Evolutionary conservation across 1,140 invertebrate species (phyloP).

Genomic region (Drosophila tropicalis): DNA sequence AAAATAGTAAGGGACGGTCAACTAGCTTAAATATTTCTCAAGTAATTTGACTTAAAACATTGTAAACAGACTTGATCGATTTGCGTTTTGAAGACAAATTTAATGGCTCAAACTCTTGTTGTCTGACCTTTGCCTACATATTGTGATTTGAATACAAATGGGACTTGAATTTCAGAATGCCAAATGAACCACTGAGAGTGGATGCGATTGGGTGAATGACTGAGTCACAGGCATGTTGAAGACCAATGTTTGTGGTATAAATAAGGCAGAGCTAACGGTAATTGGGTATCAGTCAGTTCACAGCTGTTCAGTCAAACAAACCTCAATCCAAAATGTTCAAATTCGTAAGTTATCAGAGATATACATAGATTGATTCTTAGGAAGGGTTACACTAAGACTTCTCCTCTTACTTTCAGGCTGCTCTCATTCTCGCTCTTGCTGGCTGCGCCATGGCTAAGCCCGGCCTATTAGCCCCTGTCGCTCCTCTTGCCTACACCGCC

Average conservation of each 20-base stretch:
- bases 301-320: constrained; percentile 35
- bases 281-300: constrained; percentile 36
- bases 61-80: constrained; percentile 3
- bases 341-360: constrained; percentile 44
- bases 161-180: background rate
- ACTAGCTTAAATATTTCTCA: background rate
- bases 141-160: constrained; percentile 5
- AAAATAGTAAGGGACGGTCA: no score
- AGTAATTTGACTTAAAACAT: background rate
- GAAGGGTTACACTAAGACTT: background rate
- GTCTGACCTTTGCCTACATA: constrained; percentile 1
- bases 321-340: constrained; percentile 61
- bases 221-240: background rate
- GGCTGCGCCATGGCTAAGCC: constrained; percentile 74
- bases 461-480: constrained; percentile 44
- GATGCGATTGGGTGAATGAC: background rate
- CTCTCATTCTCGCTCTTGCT: constrained; percentile 76
- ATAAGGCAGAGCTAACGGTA: constrained; percentile 15
- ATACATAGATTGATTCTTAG: background rate
- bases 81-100: background rate
- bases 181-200: background rate
- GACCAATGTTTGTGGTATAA: constrained; percentile 12
- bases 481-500: constrained; percentile 46
- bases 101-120: background rate
- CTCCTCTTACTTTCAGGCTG: constrained; percentile 37